Evolutionary conservation across 2,113 vertebrate species (phyloP), one percentile per base, ranked within the genome.

Genomic region (Labrus mixtus): DNA sequence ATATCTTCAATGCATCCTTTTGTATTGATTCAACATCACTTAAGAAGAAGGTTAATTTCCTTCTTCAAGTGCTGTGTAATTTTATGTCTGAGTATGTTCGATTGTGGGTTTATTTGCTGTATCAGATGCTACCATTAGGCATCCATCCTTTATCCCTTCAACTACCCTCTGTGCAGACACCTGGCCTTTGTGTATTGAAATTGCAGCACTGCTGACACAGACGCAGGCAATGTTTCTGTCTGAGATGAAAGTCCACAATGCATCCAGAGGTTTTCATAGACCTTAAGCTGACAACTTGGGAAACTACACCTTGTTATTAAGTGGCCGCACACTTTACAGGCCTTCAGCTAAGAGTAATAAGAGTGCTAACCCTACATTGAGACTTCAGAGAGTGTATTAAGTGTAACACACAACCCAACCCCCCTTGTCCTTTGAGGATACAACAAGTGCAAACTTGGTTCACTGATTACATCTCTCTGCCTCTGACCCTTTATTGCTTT

Each of bases 281-380:
- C 85, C 83, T 88, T 87, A 90, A 88, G 86, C 91, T 92, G 91
- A 91, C 87, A 91, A 89, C 83, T 83, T 83, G 79, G 90, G 88
- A 84, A 90, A 65, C 90, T 83, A 79, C 76, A 91, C 93, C 94
- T 91, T 92, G 91, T 94, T 89, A 94, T 95, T 94, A 91, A 89
- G 59, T 87, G 89, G 89, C 93, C 90, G 55, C 87, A 87, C 83
- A 90, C 88, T 90, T 90, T 92, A 92, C 87, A 89, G 89, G 78
- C 84, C 91, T 73, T 87, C 85, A 92, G 88, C 89, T 94, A 91
- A 91, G 77, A 76, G 78, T 93, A 94, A 94, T 93, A 91, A 93
- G 92, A 91, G 91, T 90, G 90, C 86, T 89, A 90, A 84, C 78
- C 79, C 81, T 59, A 84, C 79, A 80, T 72, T 85, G 91, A 89